Percentiles rank a stretch among this genome's conserved stretches.
phyloP scores from a whole-genome alignment of 2,888 invertebrate species.

The Plebejus anna region DNA sequence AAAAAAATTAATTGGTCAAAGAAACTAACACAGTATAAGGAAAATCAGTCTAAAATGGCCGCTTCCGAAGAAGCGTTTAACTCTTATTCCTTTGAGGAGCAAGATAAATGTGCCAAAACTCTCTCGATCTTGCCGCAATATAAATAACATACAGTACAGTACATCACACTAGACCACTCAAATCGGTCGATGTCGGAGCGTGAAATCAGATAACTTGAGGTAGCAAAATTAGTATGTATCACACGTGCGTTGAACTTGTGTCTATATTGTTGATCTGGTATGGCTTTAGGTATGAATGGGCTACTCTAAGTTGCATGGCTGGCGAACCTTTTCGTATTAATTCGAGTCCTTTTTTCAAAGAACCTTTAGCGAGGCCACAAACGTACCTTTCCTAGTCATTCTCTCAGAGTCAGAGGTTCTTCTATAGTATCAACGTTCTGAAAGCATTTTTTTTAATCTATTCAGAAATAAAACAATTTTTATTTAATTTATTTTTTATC shows the following conservation, averaged over 20 bases:
- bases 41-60: conserved; percentile 43
- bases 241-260: neutral
- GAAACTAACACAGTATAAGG: neutral
- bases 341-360: neutral
- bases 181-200: neutral
- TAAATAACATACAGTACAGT: neutral
- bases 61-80: conserved; percentile 57
- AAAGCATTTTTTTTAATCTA: too few species aligned
- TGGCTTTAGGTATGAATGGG: too few species aligned
- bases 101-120: conserved; percentile 56
- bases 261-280: too few species aligned
- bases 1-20: neutral
- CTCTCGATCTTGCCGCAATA: conserved; percentile 35
- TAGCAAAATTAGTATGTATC: neutral
- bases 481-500: too few species aligned
- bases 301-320: too few species aligned
- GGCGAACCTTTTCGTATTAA: too few species aligned
- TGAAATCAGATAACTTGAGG: neutral
- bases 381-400: too few species aligned
- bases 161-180: neutral
- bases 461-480: too few species aligned
- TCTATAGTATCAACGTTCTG: too few species aligned
- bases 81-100: conserved; percentile 45
- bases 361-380: neutral
- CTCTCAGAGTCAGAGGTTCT: too few species aligned